phyloP scores from a whole-genome alignment of 2,888 invertebrate species.

The Habroteleia sp. region DNA sequence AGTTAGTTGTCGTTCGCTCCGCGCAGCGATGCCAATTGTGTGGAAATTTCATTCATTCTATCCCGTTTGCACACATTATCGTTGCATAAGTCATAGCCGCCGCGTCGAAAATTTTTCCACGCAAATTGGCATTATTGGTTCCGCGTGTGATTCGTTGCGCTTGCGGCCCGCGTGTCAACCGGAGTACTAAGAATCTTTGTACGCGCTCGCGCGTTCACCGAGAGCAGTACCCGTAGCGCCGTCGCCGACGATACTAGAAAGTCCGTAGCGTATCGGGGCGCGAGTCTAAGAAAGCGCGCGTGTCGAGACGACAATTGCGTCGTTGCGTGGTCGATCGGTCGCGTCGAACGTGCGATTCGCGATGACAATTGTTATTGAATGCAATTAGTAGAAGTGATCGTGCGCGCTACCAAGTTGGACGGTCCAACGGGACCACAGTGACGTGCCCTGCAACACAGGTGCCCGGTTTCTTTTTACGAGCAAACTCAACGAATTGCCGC shows the following conservation, averaged over 20 bases:
- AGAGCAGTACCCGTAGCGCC: not conserved
- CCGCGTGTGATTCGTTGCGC: conserved; percentile 27
- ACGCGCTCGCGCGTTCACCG: conserved; percentile 14
- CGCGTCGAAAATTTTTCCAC: no score
- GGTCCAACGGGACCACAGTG: conserved; percentile 57
- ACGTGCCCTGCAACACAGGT: conserved; percentile 33
- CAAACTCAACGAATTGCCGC: conserved; percentile 23
- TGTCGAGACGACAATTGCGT: conserved; percentile 34
- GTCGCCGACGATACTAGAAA: not conserved
- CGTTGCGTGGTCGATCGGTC: conserved; percentile 25
- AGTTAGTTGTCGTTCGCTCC: conserved; percentile 50
- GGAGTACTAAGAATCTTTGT: not conserved
- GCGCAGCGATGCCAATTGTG: no score
- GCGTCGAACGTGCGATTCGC: conserved; percentile 26
- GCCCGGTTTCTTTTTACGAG: conserved; percentile 31
- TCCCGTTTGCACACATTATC: no score
- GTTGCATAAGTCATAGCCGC: no score
- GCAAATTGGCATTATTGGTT: no score
- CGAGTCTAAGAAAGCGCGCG: conserved; percentile 17
- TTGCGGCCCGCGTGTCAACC: not conserved
- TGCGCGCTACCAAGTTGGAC: conserved; percentile 49
- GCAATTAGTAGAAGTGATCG: conserved; percentile 45
- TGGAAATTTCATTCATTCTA: no score
- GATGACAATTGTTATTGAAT: conserved; percentile 51
- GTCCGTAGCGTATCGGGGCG: not conserved